Percentiles rank a stretch among this genome's conserved stretches.
Conservation (phyloP, 2,797 vertebrate species). For the Buphagus erythrorhynchus region DNA sequence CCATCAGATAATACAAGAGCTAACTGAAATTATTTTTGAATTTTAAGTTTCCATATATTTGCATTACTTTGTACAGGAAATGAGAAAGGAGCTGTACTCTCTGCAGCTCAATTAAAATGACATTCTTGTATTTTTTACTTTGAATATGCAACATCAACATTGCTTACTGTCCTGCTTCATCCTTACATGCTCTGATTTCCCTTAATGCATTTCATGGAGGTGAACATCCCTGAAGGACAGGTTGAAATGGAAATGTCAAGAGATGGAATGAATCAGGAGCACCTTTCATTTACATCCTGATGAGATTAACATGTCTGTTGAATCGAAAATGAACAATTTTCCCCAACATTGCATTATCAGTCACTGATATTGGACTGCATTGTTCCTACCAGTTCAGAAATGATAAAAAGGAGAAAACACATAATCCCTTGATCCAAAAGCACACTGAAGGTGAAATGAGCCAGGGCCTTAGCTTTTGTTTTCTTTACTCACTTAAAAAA, state of each 20-base stretch:
- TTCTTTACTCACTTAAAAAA: neutral
- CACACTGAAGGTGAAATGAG: neutral
- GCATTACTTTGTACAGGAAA: neutral
- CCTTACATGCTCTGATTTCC: neutral
- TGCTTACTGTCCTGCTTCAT: neutral
- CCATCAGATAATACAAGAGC: neutral
- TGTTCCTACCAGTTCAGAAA: neutral
- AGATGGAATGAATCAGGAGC: neutral
- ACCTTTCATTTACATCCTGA: neutral
- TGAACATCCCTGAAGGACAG: neutral
- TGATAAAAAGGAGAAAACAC: neutral
- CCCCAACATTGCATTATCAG: neutral
- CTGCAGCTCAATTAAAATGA: neutral
- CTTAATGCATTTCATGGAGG: neutral
- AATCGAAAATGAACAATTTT: neutral
- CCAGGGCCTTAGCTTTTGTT: neutral
- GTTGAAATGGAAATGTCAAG: neutral
- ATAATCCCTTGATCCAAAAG: neutral
- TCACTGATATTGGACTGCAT: neutral
- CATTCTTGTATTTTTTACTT: neutral
- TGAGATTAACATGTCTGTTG: neutral
- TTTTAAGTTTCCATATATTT: conserved; percentile 4
- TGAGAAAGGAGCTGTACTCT: neutral
- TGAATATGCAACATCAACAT: neutral
- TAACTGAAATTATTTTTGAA: neutral